Conservation (phyloP, 2,888 invertebrate genomes). For the Drosophila neotestacea region DNA sequence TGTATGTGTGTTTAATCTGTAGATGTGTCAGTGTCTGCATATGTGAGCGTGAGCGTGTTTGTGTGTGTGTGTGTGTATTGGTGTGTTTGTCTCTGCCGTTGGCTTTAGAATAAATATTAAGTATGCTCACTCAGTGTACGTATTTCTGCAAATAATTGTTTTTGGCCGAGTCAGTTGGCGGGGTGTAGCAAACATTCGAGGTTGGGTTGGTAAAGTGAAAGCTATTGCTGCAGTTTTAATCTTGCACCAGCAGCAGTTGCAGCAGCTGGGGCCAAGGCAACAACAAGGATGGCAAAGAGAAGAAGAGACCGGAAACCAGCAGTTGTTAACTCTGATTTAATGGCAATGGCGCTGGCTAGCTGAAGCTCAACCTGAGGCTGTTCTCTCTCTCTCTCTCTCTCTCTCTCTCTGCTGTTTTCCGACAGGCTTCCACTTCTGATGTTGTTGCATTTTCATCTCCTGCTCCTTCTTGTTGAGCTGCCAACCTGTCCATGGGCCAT, state of each 20-base stretch:
- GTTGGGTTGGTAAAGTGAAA: slow-evolving; percentile 34
- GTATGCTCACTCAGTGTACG: slow-evolving; percentile 46
- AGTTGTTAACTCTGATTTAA: slow-evolving; percentile 80
- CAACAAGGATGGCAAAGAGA: slow-evolving; percentile 2
- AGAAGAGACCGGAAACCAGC: slow-evolving; percentile 53
- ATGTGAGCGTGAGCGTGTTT: not conserved
- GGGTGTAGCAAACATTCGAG: slow-evolving; percentile 40
- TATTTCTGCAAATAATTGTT: slow-evolving; percentile 77
- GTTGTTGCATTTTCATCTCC: slow-evolving; percentile 1
- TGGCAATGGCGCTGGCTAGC: slow-evolving; percentile 59
- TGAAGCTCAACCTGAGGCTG: slow-evolving; percentile 26
- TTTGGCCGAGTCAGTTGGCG: slow-evolving; percentile 55
- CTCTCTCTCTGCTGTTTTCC: slow-evolving; percentile 26
- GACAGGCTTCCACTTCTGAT: slow-evolving; percentile 6
- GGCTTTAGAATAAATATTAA: slow-evolving; percentile 75
- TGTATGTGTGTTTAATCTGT: not conserved
- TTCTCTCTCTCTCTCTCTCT: not conserved
- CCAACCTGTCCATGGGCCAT: slow-evolving; percentile 21
- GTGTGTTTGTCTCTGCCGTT: slow-evolving; percentile 34
- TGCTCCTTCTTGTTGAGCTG: slow-evolving; percentile 13
- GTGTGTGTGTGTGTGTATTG: slow-evolving; percentile 21
- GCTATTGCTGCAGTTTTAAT: slow-evolving; percentile 67
- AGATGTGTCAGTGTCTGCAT: not conserved
- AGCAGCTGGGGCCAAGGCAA: slow-evolving; percentile 28
- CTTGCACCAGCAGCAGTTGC: slow-evolving; percentile 43